Conservation (phyloP, 2,888 invertebrate species). For the Agapostemon virescens region DNA sequence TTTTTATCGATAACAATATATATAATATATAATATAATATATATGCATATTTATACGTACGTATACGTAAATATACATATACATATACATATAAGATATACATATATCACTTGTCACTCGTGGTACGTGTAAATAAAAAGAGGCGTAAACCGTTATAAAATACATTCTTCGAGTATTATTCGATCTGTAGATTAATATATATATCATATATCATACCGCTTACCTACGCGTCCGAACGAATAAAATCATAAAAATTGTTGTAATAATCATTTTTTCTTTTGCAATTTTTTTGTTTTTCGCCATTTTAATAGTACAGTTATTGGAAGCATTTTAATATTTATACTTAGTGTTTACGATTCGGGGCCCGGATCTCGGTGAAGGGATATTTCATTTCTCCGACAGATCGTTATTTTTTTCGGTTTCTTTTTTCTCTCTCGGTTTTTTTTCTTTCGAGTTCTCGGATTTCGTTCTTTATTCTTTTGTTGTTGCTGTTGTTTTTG, state of each 20-base stretch:
- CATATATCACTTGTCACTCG: conserved; percentile 78
- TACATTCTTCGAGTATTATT: conserved; percentile 80
- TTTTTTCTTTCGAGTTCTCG: not conserved
- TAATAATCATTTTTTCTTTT: conserved; percentile 59
- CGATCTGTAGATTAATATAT: conserved; percentile 69
- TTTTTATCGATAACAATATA: conserved; percentile 58
- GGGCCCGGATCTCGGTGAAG: conserved; percentile 68
- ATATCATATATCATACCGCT: conserved; percentile 63
- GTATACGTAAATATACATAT: conserved; percentile 34
- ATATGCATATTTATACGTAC: conserved; percentile 38
- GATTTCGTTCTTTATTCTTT: not conserved
- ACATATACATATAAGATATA: conserved; percentile 60
- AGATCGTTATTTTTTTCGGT: not conserved
- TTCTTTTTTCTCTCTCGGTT: not conserved
- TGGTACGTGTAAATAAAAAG: conserved; percentile 79
- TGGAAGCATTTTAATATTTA: conserved; percentile 79
- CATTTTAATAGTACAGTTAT: conserved; percentile 75
- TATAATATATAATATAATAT: conserved; percentile 61
- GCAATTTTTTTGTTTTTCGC: conserved; percentile 25
- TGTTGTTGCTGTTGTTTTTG: not conserved
- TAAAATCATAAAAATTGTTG: conserved; percentile 76
- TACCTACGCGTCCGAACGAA: conserved; percentile 74
- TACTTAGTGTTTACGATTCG: conserved; percentile 69
- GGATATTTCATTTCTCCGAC: conserved; percentile 35
- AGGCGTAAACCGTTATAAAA: conserved; percentile 80